Evolutionary conservation across 2,888 invertebrate genomes (phyloP), one percentile per base, ranked within the genome.

Genomic region (Allygus modestus): DNA sequence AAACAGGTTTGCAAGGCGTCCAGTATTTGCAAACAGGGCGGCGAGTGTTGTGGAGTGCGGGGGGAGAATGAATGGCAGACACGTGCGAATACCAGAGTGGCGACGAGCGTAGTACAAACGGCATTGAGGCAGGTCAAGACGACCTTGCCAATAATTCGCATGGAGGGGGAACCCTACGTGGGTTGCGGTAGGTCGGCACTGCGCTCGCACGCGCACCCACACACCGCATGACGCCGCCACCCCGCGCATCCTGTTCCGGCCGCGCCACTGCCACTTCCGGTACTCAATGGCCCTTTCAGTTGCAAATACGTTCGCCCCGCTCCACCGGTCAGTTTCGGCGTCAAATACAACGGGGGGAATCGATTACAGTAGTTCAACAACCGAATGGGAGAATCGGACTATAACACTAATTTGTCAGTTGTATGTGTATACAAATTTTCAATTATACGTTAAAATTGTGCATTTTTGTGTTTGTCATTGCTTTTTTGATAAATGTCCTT

Each of bases 141-240:
- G 79, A 20, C 79, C 79, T 79, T 79, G 79, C 79, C 79, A 79
- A 79, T 79, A 79, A 77, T 79, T 79, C 79, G 79, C 79, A 51
- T 77, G 79, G 79, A 79, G 79, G 79, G 79, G 79, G 79, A 17
- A 33, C 17, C 1, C 17, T 9, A 9, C 46, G 20, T 26, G 20
- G 28, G 79, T 79, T 79, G 79, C 31, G 79, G 28, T 33, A 77
- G 79, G 79, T 58, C 33, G 15, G 77, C 58, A 9, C 37, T 37
- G 43, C 75, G 75, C 2, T n/a, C 7, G 17, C 71, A 7, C 31
- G 71, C 71, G 4, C 4, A 5, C 37, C 37, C 37, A 9, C 37
- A 2, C n/a, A 1, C 28, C 28, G 79, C 58, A 1, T 26, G 26
- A 26, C 75, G 43, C 75, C 23, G 5, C 58, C 37, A 9, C 37